Conservation (phyloP, 1,140 invertebrate genomes). For the Diachasma alloeum region DNA sequence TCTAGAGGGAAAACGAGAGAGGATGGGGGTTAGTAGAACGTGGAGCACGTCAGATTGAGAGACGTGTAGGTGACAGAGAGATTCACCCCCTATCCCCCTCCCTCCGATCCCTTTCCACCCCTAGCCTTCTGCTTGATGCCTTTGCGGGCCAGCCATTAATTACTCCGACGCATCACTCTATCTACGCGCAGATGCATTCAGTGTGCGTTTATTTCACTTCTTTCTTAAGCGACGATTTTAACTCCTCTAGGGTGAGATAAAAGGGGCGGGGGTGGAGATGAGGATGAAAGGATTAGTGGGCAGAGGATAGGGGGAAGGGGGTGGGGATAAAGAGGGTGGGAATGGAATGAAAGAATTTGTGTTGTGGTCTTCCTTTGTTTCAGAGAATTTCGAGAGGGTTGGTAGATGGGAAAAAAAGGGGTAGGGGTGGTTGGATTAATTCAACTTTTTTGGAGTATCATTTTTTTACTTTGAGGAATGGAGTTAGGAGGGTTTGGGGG, state of each 20-base stretch:
- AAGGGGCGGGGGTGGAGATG: neutral
- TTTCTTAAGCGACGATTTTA: neutral
- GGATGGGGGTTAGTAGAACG: neutral
- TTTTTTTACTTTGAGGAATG: too few relatives aligned
- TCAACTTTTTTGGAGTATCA: too few relatives aligned
- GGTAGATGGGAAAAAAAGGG: too few relatives aligned
- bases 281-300: neutral
- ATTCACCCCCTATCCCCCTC: neutral
- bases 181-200: neutral
- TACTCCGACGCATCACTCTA: neutral
- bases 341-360: neutral
- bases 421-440: too few relatives aligned
- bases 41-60: neutral
- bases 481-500: too few relatives aligned
- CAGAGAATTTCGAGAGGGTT: too few relatives aligned
- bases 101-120: neutral
- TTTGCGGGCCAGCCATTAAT: neutral
- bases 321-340: neutral
- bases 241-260: neutral
- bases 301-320: neutral
- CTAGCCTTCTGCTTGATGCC: neutral
- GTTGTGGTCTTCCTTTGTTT: neutral
- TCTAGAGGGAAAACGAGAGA: neutral
- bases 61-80: slow-evolving; percentile 3
- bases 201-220: neutral